Evolutionary conservation across 2,888 invertebrate species (phyloP), one percentile per base, ranked within the genome.

Genomic region (Lymantria dispar): DNA sequence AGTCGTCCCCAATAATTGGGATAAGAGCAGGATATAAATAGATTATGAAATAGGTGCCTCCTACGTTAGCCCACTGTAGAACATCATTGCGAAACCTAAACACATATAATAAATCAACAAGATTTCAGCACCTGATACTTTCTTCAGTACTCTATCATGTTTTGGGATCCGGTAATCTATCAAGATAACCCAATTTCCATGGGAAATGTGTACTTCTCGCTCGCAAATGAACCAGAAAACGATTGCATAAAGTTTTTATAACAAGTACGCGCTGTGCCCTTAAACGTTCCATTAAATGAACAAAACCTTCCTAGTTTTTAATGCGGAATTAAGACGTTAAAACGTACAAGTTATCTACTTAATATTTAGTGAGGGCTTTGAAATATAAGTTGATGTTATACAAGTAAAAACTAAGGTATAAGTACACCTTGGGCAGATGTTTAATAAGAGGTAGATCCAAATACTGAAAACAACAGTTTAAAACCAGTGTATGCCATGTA

Each of bases 151-250:
- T 52, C 64, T 80, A 80, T 81, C 81, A 47, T 48, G 54, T 70
- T 74, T 70, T 74, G 57, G 77, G 74, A 77, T 74, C n/a, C 72
- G 62, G 60, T 74, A 64, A 90, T 90, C 82, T 76, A 86, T 90
- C 88, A 91, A 83, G 90, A 91, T 91, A 90, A 85, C 90, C 90
- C 73, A 76, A 80, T 85, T 88, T 76, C 74, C 71, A 80, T 80
- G 82, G 81, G 85, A 84, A 79, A 60, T 72, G 75, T 81, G 70
- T 76, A 65, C 45, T 46, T 40, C 40, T 52, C 64, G 56, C 74
- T 76, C 67, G 73, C 68, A 73, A 47, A 59, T 58, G 47, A 64
- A 58, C 55, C 46, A 53, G 10, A 56, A 44, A 56, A 53, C 49
- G 66, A 76, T 73, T 74, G 60, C 75, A 60, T 54, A 56, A 12